phyloP scores from a whole-genome alignment of 2,797 vertebrate genomes.

The Enteromius paludinosus region DNA sequence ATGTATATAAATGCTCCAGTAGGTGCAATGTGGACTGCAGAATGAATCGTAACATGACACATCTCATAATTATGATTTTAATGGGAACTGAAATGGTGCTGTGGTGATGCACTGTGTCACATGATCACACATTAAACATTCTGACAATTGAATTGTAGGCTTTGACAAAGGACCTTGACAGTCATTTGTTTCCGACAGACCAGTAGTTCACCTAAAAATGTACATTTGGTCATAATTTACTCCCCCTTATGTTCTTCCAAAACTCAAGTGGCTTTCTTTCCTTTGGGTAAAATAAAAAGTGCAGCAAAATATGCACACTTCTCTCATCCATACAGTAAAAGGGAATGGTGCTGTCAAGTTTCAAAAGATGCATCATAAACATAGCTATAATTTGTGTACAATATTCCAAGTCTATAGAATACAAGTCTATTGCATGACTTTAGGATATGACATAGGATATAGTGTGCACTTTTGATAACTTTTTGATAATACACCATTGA shows the following conservation, averaged over 20 bases:
- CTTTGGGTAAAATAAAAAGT: background rate
- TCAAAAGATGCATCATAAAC: background rate
- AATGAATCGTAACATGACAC: background rate
- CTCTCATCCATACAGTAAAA: background rate
- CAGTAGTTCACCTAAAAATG: background rate
- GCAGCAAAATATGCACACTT: background rate
- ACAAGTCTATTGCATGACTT: background rate
- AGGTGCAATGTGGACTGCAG: background rate
- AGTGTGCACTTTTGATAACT: background rate
- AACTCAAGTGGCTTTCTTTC: background rate
- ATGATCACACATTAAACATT: slow-evolving; percentile 16
- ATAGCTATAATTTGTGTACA: background rate
- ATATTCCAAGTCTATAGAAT: background rate
- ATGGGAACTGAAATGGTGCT: slow-evolving; percentile 28
- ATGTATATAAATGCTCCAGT: slow-evolving; percentile 26
- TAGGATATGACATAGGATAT: background rate
- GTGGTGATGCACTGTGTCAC: background rate
- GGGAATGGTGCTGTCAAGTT: background rate
- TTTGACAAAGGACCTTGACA: background rate
- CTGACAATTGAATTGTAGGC: slow-evolving; percentile 2
- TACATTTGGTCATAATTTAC: slow-evolving; percentile 8
- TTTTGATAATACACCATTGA: background rate
- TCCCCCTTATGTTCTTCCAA: background rate
- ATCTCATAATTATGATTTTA: slow-evolving; percentile 42
- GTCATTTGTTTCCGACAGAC: background rate